A percentile compares a stretch with the other conserved stretches of the same genome.
These are phyloP conservation scores for Sceloporus undulatus DNA, from an alignment of 2,113 vertebrate species.

Conservation along the genomic window DNA sequence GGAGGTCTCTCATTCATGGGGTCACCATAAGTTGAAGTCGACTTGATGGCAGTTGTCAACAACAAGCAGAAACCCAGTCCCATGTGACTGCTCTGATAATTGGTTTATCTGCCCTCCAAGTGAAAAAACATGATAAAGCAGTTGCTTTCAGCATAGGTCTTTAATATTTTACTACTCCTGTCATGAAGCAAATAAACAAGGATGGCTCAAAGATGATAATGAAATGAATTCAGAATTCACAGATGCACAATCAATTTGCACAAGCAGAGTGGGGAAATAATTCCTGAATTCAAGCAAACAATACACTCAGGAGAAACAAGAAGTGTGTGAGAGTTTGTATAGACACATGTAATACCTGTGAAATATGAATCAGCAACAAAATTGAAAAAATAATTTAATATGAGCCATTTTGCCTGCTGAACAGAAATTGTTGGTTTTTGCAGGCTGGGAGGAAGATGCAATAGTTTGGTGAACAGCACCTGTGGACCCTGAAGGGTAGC, in stretches of 20 bases:
- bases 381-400: slow-evolving; percentile 28
- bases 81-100: slow-evolving; percentile 23
- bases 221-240: slow-evolving; percentile 33
- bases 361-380: slow-evolving; percentile 21
- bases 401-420: slow-evolving; percentile 28
- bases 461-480: slow-evolving; percentile 30
- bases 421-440: slow-evolving; percentile 43
- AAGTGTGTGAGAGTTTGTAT: neutral
- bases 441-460: slow-evolving; percentile 20
- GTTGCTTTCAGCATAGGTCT: slow-evolving; percentile 42
- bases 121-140: slow-evolving; percentile 25
- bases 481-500: neutral
- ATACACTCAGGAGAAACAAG: slow-evolving; percentile 19
- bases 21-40: too few relatives aligned
- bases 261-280: neutral
- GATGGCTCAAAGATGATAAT: slow-evolving; percentile 28
- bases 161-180: slow-evolving; percentile 48
- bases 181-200: slow-evolving; percentile 24
- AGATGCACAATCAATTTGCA: slow-evolving; percentile 36
- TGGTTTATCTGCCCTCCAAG: slow-evolving; percentile 30
- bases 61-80: neutral
- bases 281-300: slow-evolving; percentile 16
- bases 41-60: too few relatives aligned
- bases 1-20: too few relatives aligned
- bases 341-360: neutral